Evolutionary conservation across 2,797 vertebrate species (phyloP), one percentile per base, ranked within the genome.

Genomic region (Dendrocincla tyrannina): DNA sequence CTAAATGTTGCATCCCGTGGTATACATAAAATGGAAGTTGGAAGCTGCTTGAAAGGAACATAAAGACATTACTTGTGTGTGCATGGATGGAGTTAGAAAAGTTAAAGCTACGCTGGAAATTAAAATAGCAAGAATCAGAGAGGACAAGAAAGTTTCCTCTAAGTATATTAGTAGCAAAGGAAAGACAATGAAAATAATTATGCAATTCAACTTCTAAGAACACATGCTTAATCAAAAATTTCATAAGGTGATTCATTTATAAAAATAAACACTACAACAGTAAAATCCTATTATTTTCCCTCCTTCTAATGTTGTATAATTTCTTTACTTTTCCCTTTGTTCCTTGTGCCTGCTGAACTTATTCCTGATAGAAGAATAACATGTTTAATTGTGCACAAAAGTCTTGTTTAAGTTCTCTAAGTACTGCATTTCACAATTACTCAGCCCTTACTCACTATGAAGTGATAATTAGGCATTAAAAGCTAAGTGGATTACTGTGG

Each of bases 401-500:
- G 85, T 69, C 68, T 91, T 88, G 28, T 83, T 79, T 79, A 39
- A 55, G 35, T 86, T 90, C 91, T 92, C 67, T 42, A 59, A 82
- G 53, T 88, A 63, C 85, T 93, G 59, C 47, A 68, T 67, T 95
- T 96, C 85, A 91, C 89, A 87, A 50, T 83, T 96, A 90, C 86
- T 64, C 79, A 77, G 32, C 33, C 55, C 62, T 84, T 74, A 84
- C 56, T 92, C 73, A 42, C 80, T 82, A 69, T 72, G 86, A 95
- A 93, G 91, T 93, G 95, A 91, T 96, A 93, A 75, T 94, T 86
- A 87, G 58, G 37, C 89, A 76, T 92, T 93, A 92, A 91, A 95
- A 95, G 67, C 93, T 96, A 94, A 97, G 91, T 96, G 93, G 95
- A 97, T 97, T 97, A 96, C 82, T 93, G 85, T 85, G n/a, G 44